Percentiles rank a stretch among this genome's conserved stretches.
Evolutionary conservation across 1,140 invertebrate species (phyloP).

Genomic region (Glomeris maerens): DNA sequence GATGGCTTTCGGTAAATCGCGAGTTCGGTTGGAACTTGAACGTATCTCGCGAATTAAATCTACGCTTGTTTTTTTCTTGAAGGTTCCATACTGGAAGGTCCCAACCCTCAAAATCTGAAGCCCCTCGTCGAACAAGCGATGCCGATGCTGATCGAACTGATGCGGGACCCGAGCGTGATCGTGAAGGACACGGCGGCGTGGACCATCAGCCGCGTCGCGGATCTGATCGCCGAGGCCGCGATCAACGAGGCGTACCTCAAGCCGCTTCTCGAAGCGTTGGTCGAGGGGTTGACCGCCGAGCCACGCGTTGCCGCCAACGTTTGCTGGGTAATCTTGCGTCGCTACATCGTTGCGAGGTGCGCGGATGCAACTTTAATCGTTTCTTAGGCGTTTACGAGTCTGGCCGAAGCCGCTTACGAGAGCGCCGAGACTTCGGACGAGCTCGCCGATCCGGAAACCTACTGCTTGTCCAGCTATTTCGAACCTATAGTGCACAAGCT

Average conservation of each 20-base stretch:
- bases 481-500: constrained; percentile 82
- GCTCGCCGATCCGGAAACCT: constrained; percentile 77
- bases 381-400: constrained; percentile 68
- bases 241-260: constrained; percentile 73
- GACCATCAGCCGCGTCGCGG: constrained; percentile 95
- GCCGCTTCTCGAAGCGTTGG: constrained; percentile 72
- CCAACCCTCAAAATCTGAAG: constrained; percentile 72
- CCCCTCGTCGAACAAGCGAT: constrained; percentile 92
- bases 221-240: constrained; percentile 89
- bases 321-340: constrained; percentile 61
- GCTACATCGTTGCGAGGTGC: neutral
- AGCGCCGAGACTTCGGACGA: constrained; percentile 43
- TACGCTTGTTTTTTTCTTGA: constrained; percentile 14
- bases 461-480: constrained; percentile 84
- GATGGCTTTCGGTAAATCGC: constrained; percentile 78
- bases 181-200: constrained; percentile 92
- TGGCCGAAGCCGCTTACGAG: constrained; percentile 96
- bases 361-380: constrained; percentile 1
- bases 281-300: constrained; percentile 59
- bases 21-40: too few relatives aligned
- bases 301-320: constrained; percentile 94
- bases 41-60: too few relatives aligned
- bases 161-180: constrained; percentile 82
- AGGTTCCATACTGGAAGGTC: constrained; percentile 83
- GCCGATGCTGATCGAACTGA: constrained; percentile 80